phyloP scores from a whole-genome alignment of 2,888 invertebrate genomes.

The Orthosia incerta region DNA sequence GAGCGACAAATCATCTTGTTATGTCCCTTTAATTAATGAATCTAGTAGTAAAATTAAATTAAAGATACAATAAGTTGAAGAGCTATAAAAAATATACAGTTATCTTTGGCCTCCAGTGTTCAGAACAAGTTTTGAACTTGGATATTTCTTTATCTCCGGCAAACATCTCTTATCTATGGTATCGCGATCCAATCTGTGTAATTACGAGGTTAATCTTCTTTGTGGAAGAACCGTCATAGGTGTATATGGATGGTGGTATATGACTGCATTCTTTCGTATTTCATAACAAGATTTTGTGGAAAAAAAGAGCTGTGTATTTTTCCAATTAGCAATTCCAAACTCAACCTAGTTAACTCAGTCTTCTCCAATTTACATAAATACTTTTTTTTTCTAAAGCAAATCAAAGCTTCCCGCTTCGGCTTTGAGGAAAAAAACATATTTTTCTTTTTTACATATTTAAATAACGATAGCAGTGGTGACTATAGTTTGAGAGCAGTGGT shows the following conservation, averaged over 20 bases:
- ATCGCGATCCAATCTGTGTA: slow-evolving; percentile 48
- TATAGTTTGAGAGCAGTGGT: no score
- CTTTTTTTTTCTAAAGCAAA: background rate
- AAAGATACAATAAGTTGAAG: slow-evolving; percentile 34
- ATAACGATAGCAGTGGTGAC: no score
- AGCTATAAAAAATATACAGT: slow-evolving; percentile 53
- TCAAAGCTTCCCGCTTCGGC: background rate
- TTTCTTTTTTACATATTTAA: background rate
- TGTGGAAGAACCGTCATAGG: slow-evolving; percentile 16
- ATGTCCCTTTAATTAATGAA: slow-evolving; percentile 46
- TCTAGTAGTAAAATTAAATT: slow-evolving; percentile 48
- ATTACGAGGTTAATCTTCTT: slow-evolving; percentile 54
- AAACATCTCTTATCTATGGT: slow-evolving; percentile 62
- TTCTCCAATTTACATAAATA: background rate
- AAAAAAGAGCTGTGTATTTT: background rate
- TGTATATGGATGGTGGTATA: slow-evolving; percentile 25
- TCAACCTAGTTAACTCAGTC: background rate
- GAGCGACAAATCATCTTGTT: slow-evolving; percentile 38
- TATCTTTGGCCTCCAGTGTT: slow-evolving; percentile 47
- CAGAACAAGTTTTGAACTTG: slow-evolving; percentile 54
- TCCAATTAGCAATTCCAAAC: slow-evolving; percentile 11
- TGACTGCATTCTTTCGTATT: slow-evolving; percentile 36
- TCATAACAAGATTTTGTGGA: background rate
- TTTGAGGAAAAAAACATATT: background rate
- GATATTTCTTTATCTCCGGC: slow-evolving; percentile 48